Evolutionary conservation across 2,888 invertebrate genomes (phyloP).

Genomic region (Artemia sinica): DNA sequence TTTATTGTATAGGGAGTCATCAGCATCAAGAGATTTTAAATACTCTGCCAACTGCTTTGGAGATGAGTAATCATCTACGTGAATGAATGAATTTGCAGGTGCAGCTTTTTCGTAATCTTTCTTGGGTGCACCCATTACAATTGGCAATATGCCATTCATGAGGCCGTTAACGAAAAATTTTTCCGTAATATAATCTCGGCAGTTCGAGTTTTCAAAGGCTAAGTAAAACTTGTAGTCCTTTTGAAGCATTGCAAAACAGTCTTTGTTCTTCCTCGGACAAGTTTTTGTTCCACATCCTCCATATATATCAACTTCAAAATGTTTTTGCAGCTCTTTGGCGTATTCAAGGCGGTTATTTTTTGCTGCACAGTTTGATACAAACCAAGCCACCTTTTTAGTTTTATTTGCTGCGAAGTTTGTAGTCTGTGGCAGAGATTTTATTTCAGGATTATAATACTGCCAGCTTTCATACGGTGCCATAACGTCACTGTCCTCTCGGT

Average conservation of each 20-base stretch:
- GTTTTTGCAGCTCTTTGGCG: conserved; percentile 63
- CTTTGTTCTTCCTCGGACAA: conserved; percentile 52
- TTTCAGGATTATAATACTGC: conserved; percentile 60
- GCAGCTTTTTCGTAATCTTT: conserved; percentile 75
- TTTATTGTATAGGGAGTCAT: conserved; percentile 78
- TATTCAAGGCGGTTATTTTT: conserved; percentile 40
- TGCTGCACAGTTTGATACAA: conserved; percentile 91
- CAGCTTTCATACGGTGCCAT: conserved; percentile 90
- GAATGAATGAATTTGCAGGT: conserved; percentile 78
- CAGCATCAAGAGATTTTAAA: conserved; percentile 60
- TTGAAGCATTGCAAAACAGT: conserved; percentile 76
- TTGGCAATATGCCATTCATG: conserved; percentile 66
- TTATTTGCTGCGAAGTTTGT: conserved; percentile 75
- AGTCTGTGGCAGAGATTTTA: conserved; percentile 42
- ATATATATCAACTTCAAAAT: conserved; percentile 76
- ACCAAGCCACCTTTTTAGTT: conserved; percentile 88
- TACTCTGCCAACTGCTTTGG: conserved; percentile 73
- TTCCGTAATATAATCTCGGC: conserved; percentile 86
- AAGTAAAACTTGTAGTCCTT: conserved; percentile 90
- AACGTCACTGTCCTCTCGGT: conserved; percentile 80
- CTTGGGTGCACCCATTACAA: conserved; percentile 87
- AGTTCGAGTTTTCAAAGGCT: conserved; percentile 92
- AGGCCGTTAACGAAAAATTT: conserved; percentile 91
- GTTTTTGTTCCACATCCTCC: conserved; percentile 70
- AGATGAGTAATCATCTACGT: conserved; percentile 82